Conservation (phyloP, 2,888 invertebrate species). For the Philaethria dido region DNA sequence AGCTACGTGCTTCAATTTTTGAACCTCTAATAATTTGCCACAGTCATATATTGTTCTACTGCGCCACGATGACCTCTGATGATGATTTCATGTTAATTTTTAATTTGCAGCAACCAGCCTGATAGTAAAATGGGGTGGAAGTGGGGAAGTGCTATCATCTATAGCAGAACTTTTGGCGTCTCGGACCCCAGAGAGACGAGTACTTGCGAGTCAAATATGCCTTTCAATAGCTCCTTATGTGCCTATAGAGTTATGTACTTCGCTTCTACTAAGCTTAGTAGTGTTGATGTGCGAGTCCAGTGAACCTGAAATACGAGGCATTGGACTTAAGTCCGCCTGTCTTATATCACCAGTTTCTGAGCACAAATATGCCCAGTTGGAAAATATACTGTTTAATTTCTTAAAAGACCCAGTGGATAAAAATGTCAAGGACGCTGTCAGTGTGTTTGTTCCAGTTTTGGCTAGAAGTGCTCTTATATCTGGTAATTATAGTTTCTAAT, state of each 20-base stretch:
- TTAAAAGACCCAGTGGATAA: slow-evolving; percentile 70
- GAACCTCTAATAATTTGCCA: no score
- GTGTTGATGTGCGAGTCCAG: slow-evolving; percentile 77
- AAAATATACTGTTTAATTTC: slow-evolving; percentile 74
- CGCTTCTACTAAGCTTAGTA: slow-evolving; percentile 73
- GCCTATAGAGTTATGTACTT: slow-evolving; percentile 75
- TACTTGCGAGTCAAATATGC: slow-evolving; percentile 74
- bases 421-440: slow-evolving; percentile 70
- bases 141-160: slow-evolving; percentile 74
- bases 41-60: no score
- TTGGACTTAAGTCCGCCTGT: slow-evolving; percentile 73
- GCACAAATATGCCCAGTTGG: slow-evolving; percentile 73
- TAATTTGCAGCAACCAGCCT: slow-evolving; percentile 80
- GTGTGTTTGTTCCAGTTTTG: slow-evolving; percentile 70
- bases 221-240: slow-evolving; percentile 75
- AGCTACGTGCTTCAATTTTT: no score
- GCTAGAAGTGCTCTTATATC: slow-evolving; percentile 72
- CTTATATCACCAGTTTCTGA: slow-evolving; percentile 73
- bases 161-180: slow-evolving; percentile 73
- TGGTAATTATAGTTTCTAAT: slow-evolving; percentile 58
- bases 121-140: slow-evolving; percentile 78
- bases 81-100: slow-evolving; percentile 35
- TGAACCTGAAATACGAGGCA: slow-evolving; percentile 67
- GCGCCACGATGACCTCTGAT: no score
- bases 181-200: slow-evolving; percentile 64